These are phyloP conservation scores for Trachelipus rathkii DNA, from an alignment of 1,140 invertebrate genomes.

Conservation along the genomic window DNA sequence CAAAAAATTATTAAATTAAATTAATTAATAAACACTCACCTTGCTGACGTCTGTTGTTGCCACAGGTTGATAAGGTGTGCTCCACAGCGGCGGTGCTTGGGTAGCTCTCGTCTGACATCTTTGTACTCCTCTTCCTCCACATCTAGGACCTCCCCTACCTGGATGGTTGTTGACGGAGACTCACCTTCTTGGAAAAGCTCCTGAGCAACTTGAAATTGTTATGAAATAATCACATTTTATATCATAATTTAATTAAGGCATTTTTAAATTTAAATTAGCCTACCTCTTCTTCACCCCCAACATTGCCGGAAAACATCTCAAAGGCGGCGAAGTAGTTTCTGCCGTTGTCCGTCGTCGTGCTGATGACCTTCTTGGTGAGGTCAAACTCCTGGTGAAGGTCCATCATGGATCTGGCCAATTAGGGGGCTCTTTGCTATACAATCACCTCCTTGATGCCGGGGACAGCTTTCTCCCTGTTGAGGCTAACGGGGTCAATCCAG, in stretches of 20 bases:
- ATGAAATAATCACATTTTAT: background rate
- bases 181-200: constrained; percentile 20
- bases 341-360: background rate
- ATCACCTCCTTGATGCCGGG: constrained; percentile 14
- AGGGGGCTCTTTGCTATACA: background rate
- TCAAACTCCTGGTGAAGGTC: constrained; percentile 27
- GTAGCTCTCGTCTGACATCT: constrained; percentile 2
- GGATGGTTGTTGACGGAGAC: constrained; percentile 8
- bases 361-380: constrained; percentile 19
- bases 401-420: constrained; percentile 18
- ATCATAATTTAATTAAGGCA: background rate
- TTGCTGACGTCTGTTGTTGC: constrained; percentile 12
- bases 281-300: background rate
- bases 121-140: constrained; percentile 3
- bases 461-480: constrained; percentile 19
- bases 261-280: constrained; percentile 1
- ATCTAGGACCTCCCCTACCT: background rate
- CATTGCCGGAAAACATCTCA: constrained; percentile 1
- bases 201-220: constrained; percentile 20
- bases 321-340: background rate
- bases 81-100: constrained; percentile 12
- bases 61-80: constrained; percentile 23
- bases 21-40: constrained; percentile 11
- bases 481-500: no score
- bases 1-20: background rate